Percentiles rank a stretch among this genome's conserved stretches.
These are phyloP conservation scores for Oxygymnocypris stewartii DNA, from an alignment of 2,113 vertebrate genomes.

Conservation along the genomic window DNA sequence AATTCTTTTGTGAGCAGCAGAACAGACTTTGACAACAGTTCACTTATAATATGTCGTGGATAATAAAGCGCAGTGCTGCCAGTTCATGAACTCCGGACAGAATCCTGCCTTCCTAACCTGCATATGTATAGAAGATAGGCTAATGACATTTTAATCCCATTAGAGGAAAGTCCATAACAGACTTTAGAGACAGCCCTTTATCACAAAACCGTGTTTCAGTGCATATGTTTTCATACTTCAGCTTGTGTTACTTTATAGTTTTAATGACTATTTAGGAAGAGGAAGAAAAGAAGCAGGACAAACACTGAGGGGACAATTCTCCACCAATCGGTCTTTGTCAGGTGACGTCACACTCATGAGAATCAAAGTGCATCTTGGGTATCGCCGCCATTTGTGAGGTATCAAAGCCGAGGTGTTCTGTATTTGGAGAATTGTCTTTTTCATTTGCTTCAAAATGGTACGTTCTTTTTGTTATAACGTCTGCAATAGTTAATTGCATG, in stretches of 20 bases:
- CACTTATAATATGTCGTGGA: conserved; percentile 15
- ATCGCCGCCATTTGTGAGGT: too few species aligned
- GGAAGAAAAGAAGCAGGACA: background rate
- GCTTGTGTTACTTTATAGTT: background rate
- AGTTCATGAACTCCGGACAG: background rate
- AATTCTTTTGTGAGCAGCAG: background rate
- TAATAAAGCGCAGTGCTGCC: background rate
- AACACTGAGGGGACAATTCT: background rate
- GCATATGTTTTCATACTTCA: background rate
- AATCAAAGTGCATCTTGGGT: too few species aligned
- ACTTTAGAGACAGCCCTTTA: background rate
- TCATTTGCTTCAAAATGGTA: too few species aligned
- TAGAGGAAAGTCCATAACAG: background rate
- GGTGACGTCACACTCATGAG: too few species aligned
- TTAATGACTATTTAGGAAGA: background rate
- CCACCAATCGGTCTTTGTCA: background rate
- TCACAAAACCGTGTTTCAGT: background rate
- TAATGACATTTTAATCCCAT: background rate
- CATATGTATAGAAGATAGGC: background rate
- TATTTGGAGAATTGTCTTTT: too few species aligned
- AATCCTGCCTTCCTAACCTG: background rate
- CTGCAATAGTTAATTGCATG: too few species aligned
- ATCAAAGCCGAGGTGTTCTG: too few species aligned
- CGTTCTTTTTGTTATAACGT: too few species aligned
- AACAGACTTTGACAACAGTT: background rate